Conservation (phyloP, 1,140 invertebrate genomes). For the Hypothenemus hampei region DNA sequence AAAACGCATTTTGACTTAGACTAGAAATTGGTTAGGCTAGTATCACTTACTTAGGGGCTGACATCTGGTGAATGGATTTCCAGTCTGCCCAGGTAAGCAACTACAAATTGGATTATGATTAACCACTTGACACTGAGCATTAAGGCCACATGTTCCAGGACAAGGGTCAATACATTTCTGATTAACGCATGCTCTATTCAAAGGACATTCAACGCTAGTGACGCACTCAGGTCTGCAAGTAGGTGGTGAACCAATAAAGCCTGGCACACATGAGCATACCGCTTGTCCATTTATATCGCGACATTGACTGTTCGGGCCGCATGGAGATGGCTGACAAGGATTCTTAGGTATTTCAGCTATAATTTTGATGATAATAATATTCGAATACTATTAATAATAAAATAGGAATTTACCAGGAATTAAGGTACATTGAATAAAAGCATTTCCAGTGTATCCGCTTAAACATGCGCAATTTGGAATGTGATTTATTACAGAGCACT, state of each 20-base stretch:
- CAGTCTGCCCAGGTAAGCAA: conserved; percentile 54
- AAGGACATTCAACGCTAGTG: conserved; percentile 58
- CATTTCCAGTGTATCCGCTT: conserved; percentile 62
- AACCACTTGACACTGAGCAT: conserved; percentile 57
- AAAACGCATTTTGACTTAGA: conserved; percentile 14
- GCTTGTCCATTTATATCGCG: conserved; percentile 58
- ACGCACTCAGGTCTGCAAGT: conserved; percentile 72
- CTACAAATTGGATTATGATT: conserved; percentile 60
- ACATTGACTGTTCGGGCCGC: conserved; percentile 66
- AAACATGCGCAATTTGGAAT: conserved; percentile 67
- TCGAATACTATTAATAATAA: neutral
- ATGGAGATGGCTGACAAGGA: conserved; percentile 63
- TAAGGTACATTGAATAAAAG: conserved; percentile 58
- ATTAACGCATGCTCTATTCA: conserved; percentile 57
- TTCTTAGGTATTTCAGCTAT: conserved; percentile 43
- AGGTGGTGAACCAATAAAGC: conserved; percentile 64
- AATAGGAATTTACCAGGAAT: conserved; percentile 46
- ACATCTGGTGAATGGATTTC: conserved; percentile 60
- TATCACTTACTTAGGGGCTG: conserved; percentile 42
- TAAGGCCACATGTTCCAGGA: conserved; percentile 58
- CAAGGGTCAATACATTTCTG: conserved; percentile 62
- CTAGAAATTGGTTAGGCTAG: neutral
- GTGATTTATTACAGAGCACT: conserved; percentile 66
- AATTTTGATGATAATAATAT: conserved; percentile 28
- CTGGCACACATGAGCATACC: conserved; percentile 64